Evolutionary conservation across 2,797 vertebrate species (phyloP), one percentile per base, ranked within the genome.

Genomic region (Cercopithecus hamlyni): DNA sequence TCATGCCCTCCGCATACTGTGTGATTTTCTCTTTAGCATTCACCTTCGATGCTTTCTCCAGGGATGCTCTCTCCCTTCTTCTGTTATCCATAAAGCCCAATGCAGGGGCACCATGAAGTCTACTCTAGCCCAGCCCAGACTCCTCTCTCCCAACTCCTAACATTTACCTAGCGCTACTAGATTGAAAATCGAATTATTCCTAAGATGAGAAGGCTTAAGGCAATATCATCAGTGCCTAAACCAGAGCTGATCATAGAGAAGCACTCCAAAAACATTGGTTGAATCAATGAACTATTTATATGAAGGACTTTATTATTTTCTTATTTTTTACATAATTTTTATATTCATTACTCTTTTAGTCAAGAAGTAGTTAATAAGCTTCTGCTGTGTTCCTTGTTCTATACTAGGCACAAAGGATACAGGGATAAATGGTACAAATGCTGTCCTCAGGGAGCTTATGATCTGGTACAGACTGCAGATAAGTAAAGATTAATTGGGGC

Each of bases 1-100:
- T 15, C 45, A 4, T 24, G 27, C 4, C 61, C 12, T 24, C 0
- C 7, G 6, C 1, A 36, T 4, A 2, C 17, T 36, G 30, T 22
- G 14, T 12, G 30, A 36, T 14, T 7, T 50, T 10, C 41, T 22
- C 13, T 33, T 73, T 88, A 33, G 4, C 6, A 2, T 93, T 77
- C 22, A 7, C 43, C 67, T 36, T 52, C 22, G 17, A 26, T 33
- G 5, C 13, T 14, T 20, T 27, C 89, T 14, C 67, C 50, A 39
- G n/a, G 13, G 6, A 33, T 70, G 24, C 11, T 33, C 5, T 76
- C 33, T 27, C 13, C 86, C 41, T 9, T 80, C 43, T 52, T 50
- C 17, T 3, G 11, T 64, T 50, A 67, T 19, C 70, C 81, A 72
- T 19, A 83, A 83, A 88, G 24, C 45, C 19, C 20, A 83, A 50